These are phyloP conservation scores for Drosophila kanekoi DNA, from an alignment of 2,888 invertebrate species.

Conservation along the genomic window DNA sequence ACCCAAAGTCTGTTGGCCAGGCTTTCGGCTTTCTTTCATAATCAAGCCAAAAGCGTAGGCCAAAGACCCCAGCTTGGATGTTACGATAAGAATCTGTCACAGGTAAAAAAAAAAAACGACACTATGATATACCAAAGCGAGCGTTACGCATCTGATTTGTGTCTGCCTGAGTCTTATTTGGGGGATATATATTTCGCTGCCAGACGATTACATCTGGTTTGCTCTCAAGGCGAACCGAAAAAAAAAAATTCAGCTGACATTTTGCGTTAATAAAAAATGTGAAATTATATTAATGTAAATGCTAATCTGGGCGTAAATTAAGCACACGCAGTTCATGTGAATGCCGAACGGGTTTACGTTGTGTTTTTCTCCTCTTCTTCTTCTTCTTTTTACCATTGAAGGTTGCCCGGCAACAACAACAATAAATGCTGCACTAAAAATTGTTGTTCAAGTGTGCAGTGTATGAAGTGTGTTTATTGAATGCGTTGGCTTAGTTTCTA, in stretches of 20 bases:
- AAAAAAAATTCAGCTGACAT: conserved; percentile 40
- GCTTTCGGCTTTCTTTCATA: conserved; percentile 51
- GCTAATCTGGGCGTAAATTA: conserved; percentile 77
- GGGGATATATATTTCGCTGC: conserved; percentile 17
- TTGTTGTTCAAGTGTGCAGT: conserved; percentile 40
- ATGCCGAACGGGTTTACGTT: conserved; percentile 58
- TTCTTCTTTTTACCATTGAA: conserved; percentile 44
- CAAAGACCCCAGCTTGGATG: conserved; percentile 62
- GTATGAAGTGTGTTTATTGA: conserved; percentile 34
- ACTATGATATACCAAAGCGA: conserved; percentile 31
- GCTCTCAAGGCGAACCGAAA: conserved; percentile 51
- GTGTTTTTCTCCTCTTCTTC: conserved; percentile 28
- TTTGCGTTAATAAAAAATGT: conserved; percentile 69
- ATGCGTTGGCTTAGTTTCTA: conserved; percentile 71
- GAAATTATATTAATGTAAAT: conserved; percentile 74
- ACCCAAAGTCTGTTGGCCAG: conserved; percentile 10
- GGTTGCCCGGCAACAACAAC: conserved; percentile 44
- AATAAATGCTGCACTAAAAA: conserved; percentile 48
- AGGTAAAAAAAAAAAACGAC: conserved; percentile 47
- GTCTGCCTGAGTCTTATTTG: background rate
- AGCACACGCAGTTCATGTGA: conserved; percentile 61
- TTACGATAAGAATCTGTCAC: conserved; percentile 50
- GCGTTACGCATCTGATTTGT: conserved; percentile 30
- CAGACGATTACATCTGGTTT: conserved; percentile 37
- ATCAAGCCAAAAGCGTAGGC: conserved; percentile 54